These are phyloP conservation scores for Drosophila arawakana DNA, from an alignment of 1,140 invertebrate species.

Conservation along the genomic window DNA sequence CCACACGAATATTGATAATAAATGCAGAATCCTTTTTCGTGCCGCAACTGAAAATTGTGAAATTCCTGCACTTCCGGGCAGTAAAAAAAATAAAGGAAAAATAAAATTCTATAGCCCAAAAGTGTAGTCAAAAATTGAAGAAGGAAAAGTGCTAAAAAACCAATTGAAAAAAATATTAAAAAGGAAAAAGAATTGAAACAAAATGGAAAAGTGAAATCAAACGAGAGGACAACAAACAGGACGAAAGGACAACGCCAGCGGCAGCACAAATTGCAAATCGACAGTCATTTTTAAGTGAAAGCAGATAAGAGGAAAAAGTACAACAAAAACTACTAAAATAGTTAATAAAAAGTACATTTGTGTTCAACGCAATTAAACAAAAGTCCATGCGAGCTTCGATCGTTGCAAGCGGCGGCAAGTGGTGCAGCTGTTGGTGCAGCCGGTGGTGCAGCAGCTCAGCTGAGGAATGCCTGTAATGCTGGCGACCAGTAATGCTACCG, in stretches of 20 bases:
- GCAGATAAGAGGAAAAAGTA: neutral
- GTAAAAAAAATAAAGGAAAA: neutral
- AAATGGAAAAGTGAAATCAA: constrained; percentile 20
- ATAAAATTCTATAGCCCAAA: constrained; percentile 4
- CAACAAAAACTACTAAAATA: constrained; percentile 7
- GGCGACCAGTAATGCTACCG: constrained; percentile 17
- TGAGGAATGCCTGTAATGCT: constrained; percentile 35
- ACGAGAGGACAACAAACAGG: constrained; percentile 14
- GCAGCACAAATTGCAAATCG: constrained; percentile 32
- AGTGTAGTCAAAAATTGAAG: constrained; percentile 10
- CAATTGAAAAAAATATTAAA: neutral
- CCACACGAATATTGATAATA: constrained; percentile 28
- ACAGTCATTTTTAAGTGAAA: constrained; percentile 1
- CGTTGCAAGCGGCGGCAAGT: neutral
- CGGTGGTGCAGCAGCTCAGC: neutral
- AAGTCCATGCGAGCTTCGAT: constrained; percentile 35
- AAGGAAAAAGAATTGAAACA: neutral
- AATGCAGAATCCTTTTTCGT: constrained; percentile 35
- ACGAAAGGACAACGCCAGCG: constrained; percentile 16
- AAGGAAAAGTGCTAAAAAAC: constrained; percentile 33
- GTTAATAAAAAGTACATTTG: constrained; percentile 17
- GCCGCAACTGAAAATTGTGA: constrained; percentile 36
- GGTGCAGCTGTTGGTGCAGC: constrained; percentile 1
- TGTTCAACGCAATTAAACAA: neutral
- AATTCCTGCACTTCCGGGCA: constrained; percentile 30